Base-by-base conservation (phyloP, 2,888 invertebrate genomes). In the Coleophora flavipennella region DNA sequence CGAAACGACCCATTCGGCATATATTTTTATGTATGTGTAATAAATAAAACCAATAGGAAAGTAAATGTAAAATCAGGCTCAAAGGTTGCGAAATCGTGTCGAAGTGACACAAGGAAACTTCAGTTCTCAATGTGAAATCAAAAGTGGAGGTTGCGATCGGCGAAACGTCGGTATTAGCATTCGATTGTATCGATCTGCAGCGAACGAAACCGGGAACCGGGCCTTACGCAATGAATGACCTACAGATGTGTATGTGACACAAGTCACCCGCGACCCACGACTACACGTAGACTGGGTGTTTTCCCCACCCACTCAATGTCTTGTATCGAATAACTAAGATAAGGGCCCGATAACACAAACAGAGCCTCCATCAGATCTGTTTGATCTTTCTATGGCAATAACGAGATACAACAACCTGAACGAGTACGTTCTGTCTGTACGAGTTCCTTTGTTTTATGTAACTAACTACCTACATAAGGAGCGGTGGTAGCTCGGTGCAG, bases 131-230 rank as follows among this genome's bases (percentile, higher is more conserved):
- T 60, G 61, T 67, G 66, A 73, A 71, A 68, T 68, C 58, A 65
- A 65, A 65, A 66, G 53, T 63, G 62, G 62, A 75, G 72, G 70
- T 63, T 71, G 57, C 56, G 45, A 48, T 11, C 29, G 10, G 8
- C 54, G 47, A 66, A 72, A 72, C 71, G 67, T 64, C 68, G 57
- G 58, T 58, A 75, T 78, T 75, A 71, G 57, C 73, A 76, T 77
- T 67, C 50, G 52, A 20, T 20, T 20, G 20, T 20, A 20, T 20
- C 20, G 20, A 20, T 20, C 20, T 20, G 6, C 20, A 4, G 20
- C 20, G 20, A 20, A 20, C 20, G 20, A 20, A 20, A 20, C 20
- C 20, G 20, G 20, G 20, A 20, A 20, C 20, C 20, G 20, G 20
- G 20, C 20, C 20, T 20, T 20, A 38, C 28, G 8, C 20, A 31